These are phyloP conservation scores for Platanista minor DNA, from an alignment of 2,113 vertebrate genomes.

Conservation along the genomic window DNA sequence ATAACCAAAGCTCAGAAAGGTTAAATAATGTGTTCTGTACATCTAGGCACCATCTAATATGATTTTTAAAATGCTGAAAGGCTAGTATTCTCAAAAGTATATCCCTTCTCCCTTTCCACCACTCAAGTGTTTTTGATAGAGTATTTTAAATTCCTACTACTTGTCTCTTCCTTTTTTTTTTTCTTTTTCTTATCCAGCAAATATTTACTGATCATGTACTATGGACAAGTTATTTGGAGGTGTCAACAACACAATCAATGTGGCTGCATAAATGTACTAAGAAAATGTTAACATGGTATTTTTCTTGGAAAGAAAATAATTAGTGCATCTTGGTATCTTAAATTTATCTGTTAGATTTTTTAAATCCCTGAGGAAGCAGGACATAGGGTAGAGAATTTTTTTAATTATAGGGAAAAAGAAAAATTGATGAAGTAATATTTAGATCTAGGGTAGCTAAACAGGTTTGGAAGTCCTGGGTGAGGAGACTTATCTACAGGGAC, in stretches of 20 bases:
- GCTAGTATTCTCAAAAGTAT: background rate
- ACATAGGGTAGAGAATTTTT: background rate
- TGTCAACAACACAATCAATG: background rate
- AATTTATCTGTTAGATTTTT: background rate
- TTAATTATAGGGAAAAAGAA: background rate
- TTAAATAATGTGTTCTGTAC: background rate
- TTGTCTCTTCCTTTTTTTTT: background rate
- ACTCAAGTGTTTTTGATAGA: background rate
- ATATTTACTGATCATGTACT: background rate
- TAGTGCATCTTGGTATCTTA: background rate
- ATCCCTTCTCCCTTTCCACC: background rate
- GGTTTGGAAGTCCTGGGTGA: background rate
- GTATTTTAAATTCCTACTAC: background rate
- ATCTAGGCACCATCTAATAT: background rate
- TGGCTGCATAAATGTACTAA: background rate
- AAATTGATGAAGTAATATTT: background rate
- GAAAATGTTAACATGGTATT: background rate
- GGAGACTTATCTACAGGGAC: background rate
- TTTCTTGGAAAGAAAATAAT: background rate
- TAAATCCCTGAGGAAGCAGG: background rate
- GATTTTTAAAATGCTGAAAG: background rate
- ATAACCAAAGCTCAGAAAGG: background rate
- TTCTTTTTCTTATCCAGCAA: background rate
- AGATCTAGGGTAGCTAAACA: background rate
- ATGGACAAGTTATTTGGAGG: background rate